Evolutionary conservation across 2,797 vertebrate genomes (phyloP), one percentile per base, ranked within the genome.

Genomic region (Petrocephalus sullivani): DNA sequence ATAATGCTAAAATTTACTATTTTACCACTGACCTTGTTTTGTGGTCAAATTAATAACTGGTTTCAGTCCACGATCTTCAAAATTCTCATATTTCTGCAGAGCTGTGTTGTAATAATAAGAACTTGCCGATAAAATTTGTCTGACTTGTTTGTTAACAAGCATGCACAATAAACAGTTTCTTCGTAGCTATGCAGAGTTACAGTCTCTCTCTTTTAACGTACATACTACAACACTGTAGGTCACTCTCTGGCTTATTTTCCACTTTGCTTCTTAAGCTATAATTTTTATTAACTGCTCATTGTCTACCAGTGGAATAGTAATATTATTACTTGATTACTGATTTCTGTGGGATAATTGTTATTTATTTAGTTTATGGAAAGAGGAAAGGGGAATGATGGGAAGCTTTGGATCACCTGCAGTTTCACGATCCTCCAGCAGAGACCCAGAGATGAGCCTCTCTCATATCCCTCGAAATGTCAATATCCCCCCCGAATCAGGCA

Each of bases 11-110:
- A 67, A 67, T 33, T 67, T 10, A 28, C 4, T 3, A 67, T 67
- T 78, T 78, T 78, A 78, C 37, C 71, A 46, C 64, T 67, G 71
- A 78, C 71, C 64, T 67, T 37, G 46, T 78, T 46, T 78, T 78
- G 33, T 67, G 28, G 64, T 67, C 28, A 67, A 67, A 67, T 33
- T 28, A 67, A 67, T 67, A 67, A 78, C 71, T 78, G 71, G 71
- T 78, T 78, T 46, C 37, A 46, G 37, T 46, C 28, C 37, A 46
- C 41, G 33, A 78, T 46, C 33, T 75, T 75, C 37, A 7, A n/a
- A 78, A 78, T 46, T 46, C 37, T 46, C 71, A 78, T 46, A 78
- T 46, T 67, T 67, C 28, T 33, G 64, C 28, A 3, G 12, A 67
- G 64, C 4, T 64, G 9, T 64, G 61, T 64, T 64, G 61, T 64